Base-by-base conservation (phyloP, 2,797 vertebrate genomes). In the Sebastes hubbsi region DNA sequence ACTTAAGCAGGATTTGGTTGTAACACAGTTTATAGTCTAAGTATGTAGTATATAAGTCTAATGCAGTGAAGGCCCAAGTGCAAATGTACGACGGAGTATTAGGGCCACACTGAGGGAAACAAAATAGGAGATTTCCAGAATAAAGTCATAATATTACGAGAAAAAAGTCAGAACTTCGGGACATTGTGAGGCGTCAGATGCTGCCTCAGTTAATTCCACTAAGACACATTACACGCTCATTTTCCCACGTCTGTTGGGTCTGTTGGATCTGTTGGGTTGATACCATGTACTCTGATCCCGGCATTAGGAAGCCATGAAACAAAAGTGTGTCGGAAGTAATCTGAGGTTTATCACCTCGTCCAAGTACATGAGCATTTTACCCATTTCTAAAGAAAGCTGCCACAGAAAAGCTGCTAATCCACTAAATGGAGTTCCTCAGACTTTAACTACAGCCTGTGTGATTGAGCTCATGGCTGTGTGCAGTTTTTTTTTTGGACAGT, bases 401-500 rank as follows among this genome's bases (percentile, higher is more conserved):
- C 5, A 66, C 65, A 60, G 27, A 55, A 62, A 72, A 61, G 52
- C 55, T 16, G 20, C 20, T 76, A 77, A 67, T 54, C 65, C 30
- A 16, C 58, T 71, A 3, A 58, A 61, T 11, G 14, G 22, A 62
- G 55, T 24, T 60, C n/a, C 25, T 46, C 36, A 0, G 36, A 70
- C 12, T 77, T 77, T 30, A 59, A 75, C 25, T 5, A 46, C 14
- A 16, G 49, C 70, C 73, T 46, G 29, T 75, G 46, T 80, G 84
- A 83, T 29, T 71, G 59, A 87, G 65, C 69, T 71, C 25, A 24
- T 32, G 49, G 32, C 71, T 59, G 70, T 71, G 80, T 80, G 69
- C 73, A n/a, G 49, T 52, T 27, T 75, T 11, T 11, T 27, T 49
- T 64, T 71, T 78, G 69, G 80, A 71, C 62, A 52, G 16, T 29